A percentile compares a stretch with the other conserved stretches of the same genome.
phyloP scores from a whole-genome alignment of 2,797 vertebrate species.

The Alectoris magna region DNA sequence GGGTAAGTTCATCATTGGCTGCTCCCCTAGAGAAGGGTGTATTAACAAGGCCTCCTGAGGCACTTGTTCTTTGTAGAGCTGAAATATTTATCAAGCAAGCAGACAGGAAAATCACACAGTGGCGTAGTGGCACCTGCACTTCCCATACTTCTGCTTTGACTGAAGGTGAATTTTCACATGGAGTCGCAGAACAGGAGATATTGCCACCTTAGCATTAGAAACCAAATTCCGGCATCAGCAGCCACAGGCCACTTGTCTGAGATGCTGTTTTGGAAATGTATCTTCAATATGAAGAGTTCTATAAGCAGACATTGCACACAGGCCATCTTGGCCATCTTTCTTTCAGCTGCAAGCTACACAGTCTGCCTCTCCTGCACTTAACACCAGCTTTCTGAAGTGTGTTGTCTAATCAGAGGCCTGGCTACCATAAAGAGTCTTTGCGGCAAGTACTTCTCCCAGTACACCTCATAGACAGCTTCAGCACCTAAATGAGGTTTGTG shows the following conservation, averaged over 20 bases:
- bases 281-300: neutral
- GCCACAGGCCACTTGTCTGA: neutral
- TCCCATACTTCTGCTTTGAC: neutral
- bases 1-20: fast-evolving
- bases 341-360: neutral
- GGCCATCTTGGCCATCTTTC: fast-evolving
- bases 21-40: neutral
- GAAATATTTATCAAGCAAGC: neutral
- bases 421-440: neutral
- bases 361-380: fast-evolving
- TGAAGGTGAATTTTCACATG: neutral
- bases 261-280: neutral
- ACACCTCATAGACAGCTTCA: neutral
- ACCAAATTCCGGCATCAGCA: neutral
- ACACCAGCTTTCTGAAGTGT: neutral
- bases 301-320: neutral
- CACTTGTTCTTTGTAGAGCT: neutral
- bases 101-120: neutral
- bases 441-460: fast-evolving
- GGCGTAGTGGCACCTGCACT: neutral
- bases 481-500: neutral
- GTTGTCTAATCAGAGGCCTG: too few species aligned
- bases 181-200: neutral
- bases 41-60: neutral
- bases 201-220: neutral